Conservation (phyloP, 2,797 vertebrate species). For the Apodemus agrarius region DNA sequence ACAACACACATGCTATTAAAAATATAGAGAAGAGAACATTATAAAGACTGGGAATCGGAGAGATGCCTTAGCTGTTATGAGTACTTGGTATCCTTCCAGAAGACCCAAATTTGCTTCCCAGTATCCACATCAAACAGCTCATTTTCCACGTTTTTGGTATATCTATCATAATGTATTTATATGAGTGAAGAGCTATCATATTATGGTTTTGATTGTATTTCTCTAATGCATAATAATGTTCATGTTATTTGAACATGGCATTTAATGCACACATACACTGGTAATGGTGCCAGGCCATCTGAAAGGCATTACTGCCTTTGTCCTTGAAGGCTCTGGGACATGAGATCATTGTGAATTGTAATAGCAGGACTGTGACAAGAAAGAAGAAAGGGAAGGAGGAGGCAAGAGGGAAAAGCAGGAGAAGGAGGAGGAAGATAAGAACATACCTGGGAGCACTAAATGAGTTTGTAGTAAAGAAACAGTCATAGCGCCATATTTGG, state of each 20-base stretch:
- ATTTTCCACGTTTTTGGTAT: background rate
- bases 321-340: background rate
- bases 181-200: background rate
- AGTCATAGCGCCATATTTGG: background rate
- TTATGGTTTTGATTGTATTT: slow-evolving; percentile 26
- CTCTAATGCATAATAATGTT: background rate
- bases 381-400: background rate
- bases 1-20: background rate
- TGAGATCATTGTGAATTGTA: background rate
- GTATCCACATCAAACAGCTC: background rate
- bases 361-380: background rate
- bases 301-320: background rate
- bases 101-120: background rate
- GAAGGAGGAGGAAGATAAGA: background rate
- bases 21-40: background rate
- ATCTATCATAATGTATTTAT: background rate
- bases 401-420: too few relatives aligned
- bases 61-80: background rate
- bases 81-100: background rate
- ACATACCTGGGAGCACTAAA: background rate
- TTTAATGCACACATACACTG: background rate
- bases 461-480: background rate
- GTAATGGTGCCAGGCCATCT: background rate
- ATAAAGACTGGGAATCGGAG: background rate
- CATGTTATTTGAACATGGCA: background rate